Percentiles rank a stretch among this genome's conserved stretches.
These are phyloP conservation scores for Tachyglossus aculeatus DNA, from an alignment of 2,797 vertebrate genomes.

Conservation along the genomic window DNA sequence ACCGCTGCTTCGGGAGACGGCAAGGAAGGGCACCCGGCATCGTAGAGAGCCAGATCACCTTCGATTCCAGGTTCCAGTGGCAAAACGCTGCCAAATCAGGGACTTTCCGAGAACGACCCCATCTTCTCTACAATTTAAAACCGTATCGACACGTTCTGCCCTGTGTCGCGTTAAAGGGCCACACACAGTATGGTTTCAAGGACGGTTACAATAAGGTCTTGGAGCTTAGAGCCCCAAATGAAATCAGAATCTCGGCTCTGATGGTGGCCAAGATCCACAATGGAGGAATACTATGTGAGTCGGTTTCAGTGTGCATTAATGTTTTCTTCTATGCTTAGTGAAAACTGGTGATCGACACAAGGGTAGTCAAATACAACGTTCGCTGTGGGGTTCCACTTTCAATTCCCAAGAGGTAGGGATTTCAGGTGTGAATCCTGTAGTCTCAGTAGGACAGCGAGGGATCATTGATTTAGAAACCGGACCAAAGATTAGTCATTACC, in stretches of 20 bases:
- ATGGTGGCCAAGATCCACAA: conserved; percentile 26
- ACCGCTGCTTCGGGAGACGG: background rate
- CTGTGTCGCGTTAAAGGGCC: conserved; percentile 26
- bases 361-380: conserved; percentile 43
- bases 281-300: conserved; percentile 8
- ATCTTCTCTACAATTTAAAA: conserved; percentile 36
- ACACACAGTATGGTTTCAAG: conserved; percentile 26
- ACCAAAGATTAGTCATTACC: too few relatives aligned
- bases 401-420: conserved; percentile 35
- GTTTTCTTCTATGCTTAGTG: conserved; percentile 49
- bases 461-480: conserved; percentile 24
- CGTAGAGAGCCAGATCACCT: conserved; percentile 1
- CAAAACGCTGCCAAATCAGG: conserved; percentile 32
- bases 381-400: conserved; percentile 43
- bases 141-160: conserved; percentile 37
- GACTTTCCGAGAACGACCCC: conserved; percentile 20
- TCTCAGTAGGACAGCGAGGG: conserved; percentile 21
- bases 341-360: conserved; percentile 16
- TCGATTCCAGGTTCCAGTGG: conserved; percentile 32
- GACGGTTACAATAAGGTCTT: conserved; percentile 34
- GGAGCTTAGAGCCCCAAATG: conserved; percentile 39
- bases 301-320: conserved; percentile 15
- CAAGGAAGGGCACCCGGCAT: conserved; percentile 42
- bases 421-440: background rate
- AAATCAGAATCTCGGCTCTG: conserved; percentile 14